phyloP scores from a whole-genome alignment of 2,113 vertebrate genomes.

The Scortum barcoo region DNA sequence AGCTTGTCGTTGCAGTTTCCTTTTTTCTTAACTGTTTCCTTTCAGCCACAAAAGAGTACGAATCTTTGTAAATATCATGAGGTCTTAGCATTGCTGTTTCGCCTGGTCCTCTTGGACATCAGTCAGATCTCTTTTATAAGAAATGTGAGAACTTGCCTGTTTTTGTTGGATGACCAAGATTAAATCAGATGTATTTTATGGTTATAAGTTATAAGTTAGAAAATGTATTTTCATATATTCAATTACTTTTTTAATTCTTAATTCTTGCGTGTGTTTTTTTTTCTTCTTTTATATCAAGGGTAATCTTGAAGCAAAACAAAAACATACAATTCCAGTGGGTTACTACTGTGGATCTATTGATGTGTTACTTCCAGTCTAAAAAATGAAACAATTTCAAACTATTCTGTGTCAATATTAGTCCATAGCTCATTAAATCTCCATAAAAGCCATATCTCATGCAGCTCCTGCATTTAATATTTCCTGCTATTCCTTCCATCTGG shows the following conservation, averaged over 20 bases:
- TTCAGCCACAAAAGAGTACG: not conserved
- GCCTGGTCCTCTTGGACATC: slow-evolving; percentile 60
- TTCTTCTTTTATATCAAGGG: not conserved
- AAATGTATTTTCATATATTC: no score
- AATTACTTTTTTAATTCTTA: not conserved
- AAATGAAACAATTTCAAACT: not conserved
- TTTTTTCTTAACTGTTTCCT: slow-evolving; percentile 32
- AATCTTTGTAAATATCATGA: not conserved
- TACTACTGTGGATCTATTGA: not conserved
- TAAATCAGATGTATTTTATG: not conserved
- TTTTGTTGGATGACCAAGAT: not conserved
- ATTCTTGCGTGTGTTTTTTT: not conserved
- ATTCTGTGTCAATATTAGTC: not conserved
- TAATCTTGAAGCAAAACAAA: not conserved
- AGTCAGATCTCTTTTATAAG: slow-evolving; percentile 65
- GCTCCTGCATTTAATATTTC: not conserved
- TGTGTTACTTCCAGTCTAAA: not conserved
- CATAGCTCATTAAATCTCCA: not conserved
- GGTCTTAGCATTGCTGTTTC: slow-evolving; percentile 10
- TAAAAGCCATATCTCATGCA: slow-evolving; percentile 17
- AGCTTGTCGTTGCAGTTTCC: slow-evolving; percentile 19
- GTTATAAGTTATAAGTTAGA: not conserved
- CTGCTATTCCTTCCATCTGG: slow-evolving; percentile 16
- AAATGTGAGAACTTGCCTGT: not conserved
- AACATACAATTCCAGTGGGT: not conserved